A percentile compares a stretch with the other conserved stretches of the same genome.
Evolutionary conservation across 2,888 invertebrate species (phyloP).

Genomic region (Gastracanthus pulcherrimus): DNA sequence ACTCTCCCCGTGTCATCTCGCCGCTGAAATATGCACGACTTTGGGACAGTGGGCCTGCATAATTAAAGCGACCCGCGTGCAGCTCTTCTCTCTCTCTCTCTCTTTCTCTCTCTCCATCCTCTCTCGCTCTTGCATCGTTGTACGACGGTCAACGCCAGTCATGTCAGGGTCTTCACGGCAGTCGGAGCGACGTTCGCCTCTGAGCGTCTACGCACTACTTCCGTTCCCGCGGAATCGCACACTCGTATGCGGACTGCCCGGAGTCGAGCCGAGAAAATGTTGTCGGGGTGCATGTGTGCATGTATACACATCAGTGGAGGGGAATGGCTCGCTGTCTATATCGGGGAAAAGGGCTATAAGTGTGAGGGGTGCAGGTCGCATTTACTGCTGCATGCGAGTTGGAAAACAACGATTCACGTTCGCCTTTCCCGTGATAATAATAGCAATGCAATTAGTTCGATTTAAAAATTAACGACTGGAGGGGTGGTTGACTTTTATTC

Average conservation of each 20-base stretch:
- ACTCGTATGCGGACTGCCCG: too few species aligned
- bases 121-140: background rate
- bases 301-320: too few species aligned
- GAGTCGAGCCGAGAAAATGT: too few species aligned
- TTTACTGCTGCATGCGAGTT: too few species aligned
- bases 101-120: too few species aligned
- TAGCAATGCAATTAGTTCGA: background rate
- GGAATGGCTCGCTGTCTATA: too few species aligned
- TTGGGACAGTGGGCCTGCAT: background rate
- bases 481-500: background rate
- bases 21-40: conserved; percentile 16
- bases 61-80: conserved; percentile 1
- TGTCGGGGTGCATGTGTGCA: too few species aligned
- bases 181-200: background rate
- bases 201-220: too few species aligned
- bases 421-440: conserved; percentile 1
- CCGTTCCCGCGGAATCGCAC: conserved; percentile 13
- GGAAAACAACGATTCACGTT: background rate
- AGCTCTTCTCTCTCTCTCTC: too few species aligned
- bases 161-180: background rate
- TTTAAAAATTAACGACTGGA: background rate
- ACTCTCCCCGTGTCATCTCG: background rate
- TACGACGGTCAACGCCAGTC: background rate
- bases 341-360: conserved; percentile 18
- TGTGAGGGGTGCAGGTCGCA: too few species aligned